Base-by-base conservation (phyloP, 2,888 invertebrate species). In the Dynastes grantii region DNA sequence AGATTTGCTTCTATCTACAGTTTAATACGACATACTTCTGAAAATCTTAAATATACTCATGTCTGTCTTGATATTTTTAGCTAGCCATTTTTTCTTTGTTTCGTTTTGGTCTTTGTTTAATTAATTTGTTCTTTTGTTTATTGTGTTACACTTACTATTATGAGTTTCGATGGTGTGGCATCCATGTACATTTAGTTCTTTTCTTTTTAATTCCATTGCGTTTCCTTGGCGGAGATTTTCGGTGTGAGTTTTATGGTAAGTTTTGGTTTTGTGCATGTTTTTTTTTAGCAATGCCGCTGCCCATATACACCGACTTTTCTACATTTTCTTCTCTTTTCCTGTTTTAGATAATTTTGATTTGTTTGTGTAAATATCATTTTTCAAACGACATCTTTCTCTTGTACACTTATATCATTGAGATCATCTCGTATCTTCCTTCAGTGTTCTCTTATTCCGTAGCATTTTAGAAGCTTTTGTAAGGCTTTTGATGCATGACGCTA, bases 181-280 rank as follows among this genome's bases (percentile, higher is more conserved):
- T 75, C 73, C 78, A 73, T 77, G 65, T 81, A 81, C 76, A 81
- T 82, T 78, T 78, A 51, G 76, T 76, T 78, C 32, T 76, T 68
- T 67, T 82, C 80, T 82, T 85, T 84, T 86, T 82, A 86, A 83
- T 85, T 86, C 85, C 87, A 84, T 85, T 85, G 85, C 85, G 83
- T 84, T 85, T 84, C 85, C 82, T 87, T 85, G 86, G 85, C 84
- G 87, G 86, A 85, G 85, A 83, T 82, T 84, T 79, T 82, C 76
- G 81, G 80, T 80, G 81, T 81, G 81, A 80, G 80, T 81, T 75
- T 45, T 81, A 82, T 83, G 87, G 87, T 87, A 87, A 88, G 87
- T 88, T 86, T 85, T 84, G 80, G 82, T 84, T 86, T 82, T 83
- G 73, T 58, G 73, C 73, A 75, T 75, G 73, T 13, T 53, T 53